Evolutionary conservation across 2,797 vertebrate genomes (phyloP), one percentile per base, ranked within the genome.

Genomic region (Taenioides sp.): DNA sequence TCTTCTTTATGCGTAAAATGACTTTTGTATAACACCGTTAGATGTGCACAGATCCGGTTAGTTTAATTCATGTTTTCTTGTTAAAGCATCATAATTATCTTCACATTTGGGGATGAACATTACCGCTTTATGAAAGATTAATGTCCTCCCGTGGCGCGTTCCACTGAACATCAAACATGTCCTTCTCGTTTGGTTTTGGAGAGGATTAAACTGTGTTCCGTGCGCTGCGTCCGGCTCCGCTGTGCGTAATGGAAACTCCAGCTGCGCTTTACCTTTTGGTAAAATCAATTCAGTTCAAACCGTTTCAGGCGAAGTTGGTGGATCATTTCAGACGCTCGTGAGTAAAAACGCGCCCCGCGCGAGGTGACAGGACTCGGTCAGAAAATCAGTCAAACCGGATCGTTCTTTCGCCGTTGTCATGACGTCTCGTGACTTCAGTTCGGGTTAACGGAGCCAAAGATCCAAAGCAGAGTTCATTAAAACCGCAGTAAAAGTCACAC

Each of bases 181-280:
- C 62, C 62, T 9, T 9, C 40, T 47, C 34, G 27, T 14, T 17
- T 40, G 34, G 20, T 23, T 64, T 17, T 23, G 34, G 62, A 43
- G 61, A 14, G 58, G 82, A 65, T 74, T 78, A 77, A 78, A 79
- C 78, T 73, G 82, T 69, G 74, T 82, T 71, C 80, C 77, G 82
- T 71, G 78, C 73, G 69, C 82, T 69, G 78, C 82, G 77, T 72
- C 87, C 84, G 78, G 82, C 84, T 83, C 74, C 84, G 85, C 87
- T 80, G 90, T 82, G 88, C 88, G 89, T 90, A 87, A 89, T 91
- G 47, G 87, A 84, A 82, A 72, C 89, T 81, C 78, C 70, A 81
- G 75, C 78, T 77, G 84, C 84, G 86, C 77, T 83, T 83, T 57
- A 7, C 50, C 20, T 68, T 79, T 69, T 67, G 43, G 3, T 3